phyloP scores from a whole-genome alignment of 1,140 invertebrate genomes.

The Metopolophium dirhodum region DNA sequence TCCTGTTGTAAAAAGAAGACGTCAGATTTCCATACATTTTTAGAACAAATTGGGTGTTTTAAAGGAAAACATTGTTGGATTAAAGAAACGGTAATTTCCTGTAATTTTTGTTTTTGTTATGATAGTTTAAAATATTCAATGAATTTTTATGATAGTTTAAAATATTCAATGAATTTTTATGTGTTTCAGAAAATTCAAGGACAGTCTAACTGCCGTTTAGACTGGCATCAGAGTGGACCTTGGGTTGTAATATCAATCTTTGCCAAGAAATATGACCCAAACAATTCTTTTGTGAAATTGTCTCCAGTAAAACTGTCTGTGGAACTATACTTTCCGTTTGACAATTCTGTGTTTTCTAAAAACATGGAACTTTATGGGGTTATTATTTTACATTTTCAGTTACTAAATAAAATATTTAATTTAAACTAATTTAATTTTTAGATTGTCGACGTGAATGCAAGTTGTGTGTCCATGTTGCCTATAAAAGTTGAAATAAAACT shows the following conservation, averaged over 20 bases:
- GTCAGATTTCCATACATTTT: constrained; percentile 89
- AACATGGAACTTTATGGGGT: constrained; percentile 87
- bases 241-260: constrained; percentile 86
- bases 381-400: constrained; percentile 61
- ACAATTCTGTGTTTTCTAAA: constrained; percentile 77
- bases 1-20: constrained; percentile 94
- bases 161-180: not conserved
- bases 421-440: constrained; percentile 62
- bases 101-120: not conserved
- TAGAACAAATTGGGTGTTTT: constrained; percentile 86
- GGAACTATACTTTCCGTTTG: constrained; percentile 80
- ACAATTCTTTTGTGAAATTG: constrained; percentile 75
- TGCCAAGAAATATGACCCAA: constrained; percentile 87
- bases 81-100: constrained; percentile 70
- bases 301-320: constrained; percentile 84
- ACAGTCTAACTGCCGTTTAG: constrained; percentile 81
- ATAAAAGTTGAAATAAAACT: constrained; percentile 96
- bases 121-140: not conserved
- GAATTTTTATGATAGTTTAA: not conserved
- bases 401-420: not conserved
- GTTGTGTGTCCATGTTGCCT: constrained; percentile 79
- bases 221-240: constrained; percentile 90
- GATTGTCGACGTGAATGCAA: constrained; percentile 75
- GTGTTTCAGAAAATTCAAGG: constrained; percentile 65
- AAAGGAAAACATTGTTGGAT: constrained; percentile 86